Percentiles rank a stretch among this genome's conserved stretches.
These are phyloP conservation scores for Chaetura pelagica DNA, from an alignment of 2,113 vertebrate genomes.

Conservation along the genomic window DNA sequence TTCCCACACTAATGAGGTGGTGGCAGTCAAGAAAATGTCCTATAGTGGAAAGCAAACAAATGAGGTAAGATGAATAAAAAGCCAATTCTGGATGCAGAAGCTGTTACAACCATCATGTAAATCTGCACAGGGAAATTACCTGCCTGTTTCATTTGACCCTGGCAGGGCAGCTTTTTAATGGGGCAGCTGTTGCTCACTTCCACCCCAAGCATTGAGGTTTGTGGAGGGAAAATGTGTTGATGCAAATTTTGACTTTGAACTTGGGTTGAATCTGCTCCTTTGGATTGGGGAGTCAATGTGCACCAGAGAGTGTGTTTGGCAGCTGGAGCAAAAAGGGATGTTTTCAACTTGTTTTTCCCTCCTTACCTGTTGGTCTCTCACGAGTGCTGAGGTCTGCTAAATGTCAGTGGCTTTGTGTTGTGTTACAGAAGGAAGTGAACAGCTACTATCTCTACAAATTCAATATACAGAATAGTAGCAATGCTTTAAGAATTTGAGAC, in stretches of 20 bases:
- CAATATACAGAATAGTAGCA: neutral
- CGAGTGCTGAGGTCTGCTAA: neutral
- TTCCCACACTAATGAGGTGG: slow-evolving; percentile 95
- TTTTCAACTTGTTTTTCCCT: neutral
- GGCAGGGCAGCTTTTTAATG: neutral
- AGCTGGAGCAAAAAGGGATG: neutral
- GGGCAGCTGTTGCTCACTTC: neutral
- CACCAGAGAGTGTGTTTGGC: neutral
- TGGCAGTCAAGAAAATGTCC: slow-evolving; percentile 99
- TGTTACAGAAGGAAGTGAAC: neutral
- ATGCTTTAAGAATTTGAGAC: neutral
- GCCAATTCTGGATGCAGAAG: neutral
- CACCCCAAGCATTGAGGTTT: neutral
- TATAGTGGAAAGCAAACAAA: slow-evolving; percentile 97
- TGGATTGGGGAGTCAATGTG: neutral
- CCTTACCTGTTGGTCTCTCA: neutral
- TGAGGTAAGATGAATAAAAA: slow-evolving; percentile 82
- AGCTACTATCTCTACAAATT: neutral
- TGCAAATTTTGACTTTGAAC: neutral
- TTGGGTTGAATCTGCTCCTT: neutral
- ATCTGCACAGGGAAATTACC: neutral
- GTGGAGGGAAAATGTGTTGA: neutral
- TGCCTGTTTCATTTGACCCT: neutral
- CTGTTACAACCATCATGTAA: neutral
- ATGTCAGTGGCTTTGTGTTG: neutral